Base-by-base conservation (phyloP, 2,888 invertebrate genomes). In the Acleris sparsana region DNA sequence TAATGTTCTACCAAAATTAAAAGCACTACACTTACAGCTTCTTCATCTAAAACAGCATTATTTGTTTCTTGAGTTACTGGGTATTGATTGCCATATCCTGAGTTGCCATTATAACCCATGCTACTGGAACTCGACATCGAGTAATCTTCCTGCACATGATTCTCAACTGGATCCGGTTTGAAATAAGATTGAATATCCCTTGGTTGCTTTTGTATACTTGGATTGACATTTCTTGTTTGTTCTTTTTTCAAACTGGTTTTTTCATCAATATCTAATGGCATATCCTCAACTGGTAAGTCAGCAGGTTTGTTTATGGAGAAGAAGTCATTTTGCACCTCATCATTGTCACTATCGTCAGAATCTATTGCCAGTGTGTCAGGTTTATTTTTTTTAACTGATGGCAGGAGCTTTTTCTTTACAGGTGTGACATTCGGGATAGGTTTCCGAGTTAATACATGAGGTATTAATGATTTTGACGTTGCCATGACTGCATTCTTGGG, bases 401-500 rank as follows among this genome's bases (percentile, higher is more conserved):
- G 75, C 51, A 80, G 53, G 55, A 75, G 69, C 69, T 77, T 84
- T 75, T 83, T 86, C 74, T 84, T 81, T 22, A 72, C 71, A 20
- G 73, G 78, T 62, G 75, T 71, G 62, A 70, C 58, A 53, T 73
- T 82, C 70, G 74, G 84, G 74, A 79, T 93, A 76, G 75, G 84
- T 75, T 80, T 93, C 77, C 90, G 85, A 72, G 89, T 90, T 0
- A 93, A 80, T 20, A 93, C 79, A 73, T 93, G 83, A 57, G 93
- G 93, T 69, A 93, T 85, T 69, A 91, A 80, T 48, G 88, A 86
- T 71, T 85, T 89, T 53, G 84, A 78, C 67, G 83, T 85, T 62
- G 86, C 71, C 44, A 72, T 80, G 5, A 83, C 77, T 53, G 80
- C 84, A 76, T 91, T 89, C 85, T 93, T 95, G 16, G 97, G 96